Evolutionary conservation across 2,888 invertebrate genomes (phyloP).

Genomic region (Calliphora vomitoria): DNA sequence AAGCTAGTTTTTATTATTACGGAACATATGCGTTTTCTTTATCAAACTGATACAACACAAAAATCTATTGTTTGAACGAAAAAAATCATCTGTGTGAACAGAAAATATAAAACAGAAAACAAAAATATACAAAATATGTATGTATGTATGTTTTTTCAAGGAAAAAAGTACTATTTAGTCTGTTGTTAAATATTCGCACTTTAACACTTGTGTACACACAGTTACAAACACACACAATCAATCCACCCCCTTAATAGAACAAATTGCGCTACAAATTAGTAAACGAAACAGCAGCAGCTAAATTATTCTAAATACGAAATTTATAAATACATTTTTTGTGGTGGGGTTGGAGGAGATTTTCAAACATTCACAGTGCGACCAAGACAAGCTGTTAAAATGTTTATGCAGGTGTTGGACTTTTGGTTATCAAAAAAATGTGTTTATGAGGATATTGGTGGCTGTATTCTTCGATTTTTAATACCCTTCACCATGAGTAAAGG

Average conservation of each 20-base stretch:
- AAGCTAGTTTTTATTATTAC: background rate
- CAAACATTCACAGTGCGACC: constrained; percentile 5
- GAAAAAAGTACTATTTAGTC: constrained; percentile 17
- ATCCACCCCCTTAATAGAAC: background rate
- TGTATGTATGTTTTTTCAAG: background rate
- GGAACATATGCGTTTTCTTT: background rate
- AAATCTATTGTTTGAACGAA: background rate
- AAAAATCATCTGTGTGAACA: constrained; percentile 29
- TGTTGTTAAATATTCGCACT: constrained; percentile 41
- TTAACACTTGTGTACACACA: constrained; percentile 42
- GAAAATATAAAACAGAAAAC: background rate
- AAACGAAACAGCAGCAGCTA: background rate
- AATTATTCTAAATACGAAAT: constrained; percentile 11
- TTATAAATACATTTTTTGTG: background rate
- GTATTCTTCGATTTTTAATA: no score
- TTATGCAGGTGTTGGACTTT: constrained; percentile 62
- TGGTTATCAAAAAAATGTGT: background rate
- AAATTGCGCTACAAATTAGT: constrained; percentile 11
- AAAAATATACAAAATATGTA: background rate
- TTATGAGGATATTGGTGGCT: background rate
- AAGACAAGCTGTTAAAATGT: constrained; percentile 67
- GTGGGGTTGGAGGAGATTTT: background rate
- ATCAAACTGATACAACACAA: background rate
- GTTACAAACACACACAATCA: background rate
- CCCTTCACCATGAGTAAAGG: no score